Percentiles rank a stretch among this genome's conserved stretches.
phyloP scores from a whole-genome alignment of 2,113 vertebrate species.

The Pionites leucogaster region DNA sequence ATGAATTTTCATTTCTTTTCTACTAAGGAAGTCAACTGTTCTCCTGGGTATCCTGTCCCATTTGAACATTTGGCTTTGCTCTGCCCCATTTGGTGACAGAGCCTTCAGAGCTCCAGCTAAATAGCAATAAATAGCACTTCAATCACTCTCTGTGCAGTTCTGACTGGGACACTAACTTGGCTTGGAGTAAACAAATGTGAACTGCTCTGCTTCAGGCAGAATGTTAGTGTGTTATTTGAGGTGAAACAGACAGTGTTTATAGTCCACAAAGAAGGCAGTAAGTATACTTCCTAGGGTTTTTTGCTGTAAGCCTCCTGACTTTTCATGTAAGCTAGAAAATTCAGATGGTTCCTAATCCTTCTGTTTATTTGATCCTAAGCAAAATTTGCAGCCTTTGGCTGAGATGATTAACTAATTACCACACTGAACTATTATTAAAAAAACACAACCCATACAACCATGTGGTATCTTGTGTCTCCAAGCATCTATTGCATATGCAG shows the following conservation, averaged over 20 bases:
- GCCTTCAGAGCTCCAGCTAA: not conserved
- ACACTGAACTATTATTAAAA: not conserved
- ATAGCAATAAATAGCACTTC: not conserved
- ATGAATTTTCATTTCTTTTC: not conserved
- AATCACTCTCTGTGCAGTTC: not conserved
- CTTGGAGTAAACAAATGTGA: not conserved
- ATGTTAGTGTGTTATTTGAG: not conserved
- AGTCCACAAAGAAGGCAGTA: not conserved
- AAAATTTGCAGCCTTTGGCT: not conserved
- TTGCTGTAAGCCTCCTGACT: not conserved
- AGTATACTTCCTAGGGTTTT: not conserved
- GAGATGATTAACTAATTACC: not conserved
- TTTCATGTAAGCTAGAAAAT: not conserved
- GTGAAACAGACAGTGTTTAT: not conserved
- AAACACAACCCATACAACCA: not conserved
- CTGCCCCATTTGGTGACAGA: not conserved
- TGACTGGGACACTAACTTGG: not conserved
- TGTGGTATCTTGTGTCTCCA: not conserved
- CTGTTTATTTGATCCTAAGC: not conserved
- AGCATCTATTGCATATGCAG: accelerated
- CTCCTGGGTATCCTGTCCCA: not conserved
- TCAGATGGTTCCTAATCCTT: not conserved
- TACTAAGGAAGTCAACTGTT: not conserved
- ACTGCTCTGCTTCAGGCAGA: not conserved
- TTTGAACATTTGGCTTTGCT: not conserved